These are phyloP conservation scores for Prorops nasuta DNA, from an alignment of 1,140 invertebrate genomes.

Conservation along the genomic window DNA sequence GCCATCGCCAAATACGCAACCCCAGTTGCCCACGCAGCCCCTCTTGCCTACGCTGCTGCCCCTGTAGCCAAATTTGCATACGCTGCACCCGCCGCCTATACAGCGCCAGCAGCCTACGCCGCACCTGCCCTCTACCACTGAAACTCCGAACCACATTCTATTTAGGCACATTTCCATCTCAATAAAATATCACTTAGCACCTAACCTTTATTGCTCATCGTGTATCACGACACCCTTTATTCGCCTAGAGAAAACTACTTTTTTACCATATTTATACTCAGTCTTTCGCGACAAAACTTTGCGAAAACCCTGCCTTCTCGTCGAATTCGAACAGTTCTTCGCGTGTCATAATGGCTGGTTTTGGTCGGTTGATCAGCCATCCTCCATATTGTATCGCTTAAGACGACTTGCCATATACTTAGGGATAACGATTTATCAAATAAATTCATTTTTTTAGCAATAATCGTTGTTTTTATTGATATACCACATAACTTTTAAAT, in stretches of 20 bases:
- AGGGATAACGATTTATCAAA: too few relatives aligned
- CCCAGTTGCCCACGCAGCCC: slow-evolving; percentile 18
- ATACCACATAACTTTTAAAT: too few relatives aligned
- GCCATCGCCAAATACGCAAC: slow-evolving; percentile 20
- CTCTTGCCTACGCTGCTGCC: slow-evolving; percentile 21
- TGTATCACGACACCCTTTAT: neutral
- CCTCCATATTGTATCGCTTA: too few relatives aligned
- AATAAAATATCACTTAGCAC: too few relatives aligned
- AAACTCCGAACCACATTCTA: slow-evolving; percentile 18
- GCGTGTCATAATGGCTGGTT: too few relatives aligned
- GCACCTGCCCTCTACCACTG: slow-evolving; percentile 29
- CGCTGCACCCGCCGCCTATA: slow-evolving; percentile 8
- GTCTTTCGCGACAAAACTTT: slow-evolving; percentile 6
- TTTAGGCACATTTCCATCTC: too few relatives aligned
- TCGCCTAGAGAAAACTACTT: neutral
- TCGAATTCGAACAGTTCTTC: too few relatives aligned
- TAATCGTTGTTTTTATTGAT: too few relatives aligned
- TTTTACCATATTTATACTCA: slow-evolving; percentile 13
- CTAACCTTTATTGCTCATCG: neutral
- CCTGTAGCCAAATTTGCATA: slow-evolving; percentile 6
- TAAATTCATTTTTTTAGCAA: too few relatives aligned
- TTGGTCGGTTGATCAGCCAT: too few relatives aligned
- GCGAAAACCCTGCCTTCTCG: too few relatives aligned
- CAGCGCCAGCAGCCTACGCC: slow-evolving; percentile 9
- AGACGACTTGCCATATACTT: too few relatives aligned